Evolutionary conservation across 2,113 vertebrate species (phyloP).

Genomic region (Entomyzon cyanotis): DNA sequence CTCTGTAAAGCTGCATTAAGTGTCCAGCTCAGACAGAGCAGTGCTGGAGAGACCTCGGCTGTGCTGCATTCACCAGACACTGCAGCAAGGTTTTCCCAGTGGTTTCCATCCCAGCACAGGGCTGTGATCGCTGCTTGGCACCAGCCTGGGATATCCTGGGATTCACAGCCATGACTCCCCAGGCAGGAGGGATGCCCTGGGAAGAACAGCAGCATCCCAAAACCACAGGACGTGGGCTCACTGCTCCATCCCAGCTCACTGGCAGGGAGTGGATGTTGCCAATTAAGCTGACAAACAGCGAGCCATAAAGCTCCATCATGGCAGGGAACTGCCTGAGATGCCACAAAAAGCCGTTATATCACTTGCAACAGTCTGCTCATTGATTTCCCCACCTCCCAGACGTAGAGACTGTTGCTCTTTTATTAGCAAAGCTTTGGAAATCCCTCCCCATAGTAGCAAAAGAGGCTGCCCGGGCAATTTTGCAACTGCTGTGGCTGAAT

Average conservation of each 20-base stretch:
- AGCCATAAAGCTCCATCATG: not conserved
- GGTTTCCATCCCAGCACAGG: rapidly evolving
- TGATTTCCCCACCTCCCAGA: conserved; percentile 48
- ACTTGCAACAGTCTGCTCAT: conserved; percentile 8
- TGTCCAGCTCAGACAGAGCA: not conserved
- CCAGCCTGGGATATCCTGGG: not conserved
- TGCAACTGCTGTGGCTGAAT: conserved; percentile 25
- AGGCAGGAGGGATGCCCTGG: not conserved
- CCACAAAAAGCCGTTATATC: conserved; percentile 17
- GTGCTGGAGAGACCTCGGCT: not conserved
- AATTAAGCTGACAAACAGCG: not conserved
- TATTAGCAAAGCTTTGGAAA: conserved; percentile 37
- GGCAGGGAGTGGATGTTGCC: not conserved
- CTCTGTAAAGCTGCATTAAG: not conserved
- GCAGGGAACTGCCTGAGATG: not conserved
- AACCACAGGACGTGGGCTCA: rapidly evolving
- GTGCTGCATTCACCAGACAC: not conserved
- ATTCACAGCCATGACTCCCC: rapidly evolving
- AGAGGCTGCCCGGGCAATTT: not conserved
- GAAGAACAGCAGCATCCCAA: not conserved
- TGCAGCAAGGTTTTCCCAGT: not conserved
- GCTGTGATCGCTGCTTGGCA: not conserved
- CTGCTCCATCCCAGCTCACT: not conserved
- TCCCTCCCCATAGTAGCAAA: not conserved
- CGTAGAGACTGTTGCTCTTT: not conserved